Percentiles rank a stretch among this genome's conserved stretches.
phyloP scores from a whole-genome alignment of 2,797 vertebrate genomes.

The Oophaga sylvatica region DNA sequence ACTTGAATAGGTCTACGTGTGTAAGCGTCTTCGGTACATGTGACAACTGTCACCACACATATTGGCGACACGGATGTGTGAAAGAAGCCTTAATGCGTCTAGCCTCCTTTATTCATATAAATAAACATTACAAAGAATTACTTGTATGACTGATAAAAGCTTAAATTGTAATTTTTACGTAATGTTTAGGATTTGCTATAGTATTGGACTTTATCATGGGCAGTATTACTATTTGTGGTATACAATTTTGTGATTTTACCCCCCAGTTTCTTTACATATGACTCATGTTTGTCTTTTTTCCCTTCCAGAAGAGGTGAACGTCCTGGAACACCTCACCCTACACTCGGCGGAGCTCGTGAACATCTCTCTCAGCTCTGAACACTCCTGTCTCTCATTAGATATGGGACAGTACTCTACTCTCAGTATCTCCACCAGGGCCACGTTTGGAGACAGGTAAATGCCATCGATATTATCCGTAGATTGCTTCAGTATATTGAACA shows the following conservation, averaged over 20 bases:
- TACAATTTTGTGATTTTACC: not conserved
- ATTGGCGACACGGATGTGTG: no score
- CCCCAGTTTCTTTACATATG: not conserved
- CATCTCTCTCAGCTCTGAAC: constrained; percentile 71
- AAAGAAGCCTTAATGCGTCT: no score
- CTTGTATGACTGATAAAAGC: no score
- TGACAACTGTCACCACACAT: no score
- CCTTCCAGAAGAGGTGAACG: constrained; percentile 79
- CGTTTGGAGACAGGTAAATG: constrained; percentile 79
- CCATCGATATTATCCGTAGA: not conserved
- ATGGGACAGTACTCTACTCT: constrained; percentile 86
- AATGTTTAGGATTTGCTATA: no score
- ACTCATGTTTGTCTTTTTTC: not conserved
- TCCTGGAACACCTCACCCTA: constrained; percentile 77
- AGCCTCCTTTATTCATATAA: no score
- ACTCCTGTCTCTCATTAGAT: constrained; percentile 76
- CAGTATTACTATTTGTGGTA: not conserved
- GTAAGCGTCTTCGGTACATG: no score
- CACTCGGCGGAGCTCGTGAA: constrained; percentile 74
- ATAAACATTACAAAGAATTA: no score
- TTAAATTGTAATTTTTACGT: no score
- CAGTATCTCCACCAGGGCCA: constrained; percentile 75
- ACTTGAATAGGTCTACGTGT: no score
- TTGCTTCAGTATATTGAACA: not conserved
- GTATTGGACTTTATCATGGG: no score